Percentiles rank a stretch among this genome's conserved stretches.
These are phyloP conservation scores for Steinernema carpocapsae DNA, from an alignment of 2,888 invertebrate genomes.

Conservation along the genomic window DNA sequence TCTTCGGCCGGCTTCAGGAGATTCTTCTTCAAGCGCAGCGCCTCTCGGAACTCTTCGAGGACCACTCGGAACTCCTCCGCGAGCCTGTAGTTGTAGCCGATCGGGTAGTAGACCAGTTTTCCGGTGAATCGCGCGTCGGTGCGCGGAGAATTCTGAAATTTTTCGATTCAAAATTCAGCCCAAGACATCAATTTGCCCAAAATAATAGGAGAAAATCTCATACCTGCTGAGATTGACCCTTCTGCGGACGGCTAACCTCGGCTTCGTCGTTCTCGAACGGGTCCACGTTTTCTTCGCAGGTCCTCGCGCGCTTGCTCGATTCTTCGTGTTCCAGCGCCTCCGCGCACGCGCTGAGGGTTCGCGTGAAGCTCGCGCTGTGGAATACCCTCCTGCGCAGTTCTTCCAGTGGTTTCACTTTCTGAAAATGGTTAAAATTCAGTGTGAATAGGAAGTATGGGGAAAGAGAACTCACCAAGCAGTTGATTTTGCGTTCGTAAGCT, in stretches of 20 bases:
- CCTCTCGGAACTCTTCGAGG: background rate
- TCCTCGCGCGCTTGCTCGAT: background rate
- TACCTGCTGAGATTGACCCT: background rate
- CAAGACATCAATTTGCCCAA: background rate
- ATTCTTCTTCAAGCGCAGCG: background rate
- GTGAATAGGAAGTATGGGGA: no score
- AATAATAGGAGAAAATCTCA: background rate
- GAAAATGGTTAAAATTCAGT: no score
- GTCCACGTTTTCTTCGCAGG: background rate
- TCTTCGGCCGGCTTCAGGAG: background rate
- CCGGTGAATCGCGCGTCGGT: background rate
- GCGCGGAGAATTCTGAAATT: background rate
- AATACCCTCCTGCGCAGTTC: background rate
- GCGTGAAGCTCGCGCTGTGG: background rate
- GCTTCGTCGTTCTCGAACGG: background rate
- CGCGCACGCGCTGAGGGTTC: background rate
- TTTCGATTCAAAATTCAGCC: background rate
- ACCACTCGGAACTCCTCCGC: background rate
- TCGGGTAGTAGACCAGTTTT: background rate
- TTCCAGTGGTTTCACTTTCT: background rate
- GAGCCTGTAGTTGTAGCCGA: background rate
- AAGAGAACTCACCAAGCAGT: background rate
- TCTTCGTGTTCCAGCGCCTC: background rate
- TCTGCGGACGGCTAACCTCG: background rate
- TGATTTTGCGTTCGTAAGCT: slow-evolving; percentile 1